These are phyloP conservation scores for Oxystoma pomonae DNA, from an alignment of 2,888 invertebrate species.

Conservation along the genomic window DNA sequence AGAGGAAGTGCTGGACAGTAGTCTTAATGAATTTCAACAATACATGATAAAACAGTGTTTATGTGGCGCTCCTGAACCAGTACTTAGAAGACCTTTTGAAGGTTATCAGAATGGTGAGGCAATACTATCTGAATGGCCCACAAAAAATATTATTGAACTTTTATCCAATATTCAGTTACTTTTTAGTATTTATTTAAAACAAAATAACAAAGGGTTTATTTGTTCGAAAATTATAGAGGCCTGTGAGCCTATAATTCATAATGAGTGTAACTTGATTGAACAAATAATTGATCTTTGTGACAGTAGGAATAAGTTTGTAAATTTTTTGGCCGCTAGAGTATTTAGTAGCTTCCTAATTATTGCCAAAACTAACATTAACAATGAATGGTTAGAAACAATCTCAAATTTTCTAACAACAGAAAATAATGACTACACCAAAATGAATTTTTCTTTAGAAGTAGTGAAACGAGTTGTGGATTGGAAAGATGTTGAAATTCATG, in stretches of 20 bases:
- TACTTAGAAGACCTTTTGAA: constrained; percentile 68
- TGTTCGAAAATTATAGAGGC: constrained; percentile 77
- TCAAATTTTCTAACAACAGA: constrained; percentile 67
- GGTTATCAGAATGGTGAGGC: constrained; percentile 54
- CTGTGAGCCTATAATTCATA: constrained; percentile 73
- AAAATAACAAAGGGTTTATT: constrained; percentile 76
- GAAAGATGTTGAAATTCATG: constrained; percentile 79
- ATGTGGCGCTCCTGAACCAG: constrained; percentile 69
- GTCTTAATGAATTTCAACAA: constrained; percentile 56
- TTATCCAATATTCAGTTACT: constrained; percentile 79
- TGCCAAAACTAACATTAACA: constrained; percentile 76
- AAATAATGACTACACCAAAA: constrained; percentile 65
- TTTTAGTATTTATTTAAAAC: constrained; percentile 80
- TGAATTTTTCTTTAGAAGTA: constrained; percentile 79
- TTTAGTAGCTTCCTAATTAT: constrained; percentile 80
- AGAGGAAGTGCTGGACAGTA: constrained; percentile 23
- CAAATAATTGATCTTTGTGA: constrained; percentile 78
- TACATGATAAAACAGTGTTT: constrained; percentile 72
- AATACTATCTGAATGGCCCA: constrained; percentile 59
- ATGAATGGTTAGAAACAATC: constrained; percentile 74
- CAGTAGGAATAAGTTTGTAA: constrained; percentile 74
- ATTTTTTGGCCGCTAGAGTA: constrained; percentile 75
- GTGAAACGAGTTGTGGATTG: constrained; percentile 85
- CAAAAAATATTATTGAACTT: constrained; percentile 69
- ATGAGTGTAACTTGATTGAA: constrained; percentile 79